Base-by-base conservation (phyloP, 2,888 invertebrate genomes). In the Petrolisthes manimaculis region DNA sequence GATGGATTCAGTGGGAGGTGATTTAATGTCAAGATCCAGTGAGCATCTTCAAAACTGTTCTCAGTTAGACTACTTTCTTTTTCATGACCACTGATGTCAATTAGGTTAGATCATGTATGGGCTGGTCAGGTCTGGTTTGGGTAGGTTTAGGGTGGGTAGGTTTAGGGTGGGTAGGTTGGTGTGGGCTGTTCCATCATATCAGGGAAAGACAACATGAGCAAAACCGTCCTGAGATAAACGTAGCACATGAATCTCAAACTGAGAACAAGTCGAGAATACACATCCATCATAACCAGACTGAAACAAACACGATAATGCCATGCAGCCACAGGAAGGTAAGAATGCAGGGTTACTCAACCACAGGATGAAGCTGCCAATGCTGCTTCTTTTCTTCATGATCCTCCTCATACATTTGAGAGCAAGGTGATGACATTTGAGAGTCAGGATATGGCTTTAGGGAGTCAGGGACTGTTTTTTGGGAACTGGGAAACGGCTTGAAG, bases 291-390 rank as follows among this genome's bases (percentile, higher is more conserved):
- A 37, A 37, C 9, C 12, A 61, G 9, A 61, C 9, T 18, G 18
- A 14, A 61, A 61, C 61, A 74, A 56, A 75, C 78, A 79, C 69
- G 51, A 85, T 75, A 85, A 79, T 69, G 75, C 56, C 77, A 55
- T 51, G 67, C 61, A n/a, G 71, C 79, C 79, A 67, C 14, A 71
- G 71, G 14, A 14, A 24, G 54, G 67, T 37, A 81, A 51, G 21
- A 14, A 54, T 51, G 67, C 18, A 67, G 54, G 75, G 79, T 69
- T 85, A 85, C 85, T 85, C 79, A 85, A 85, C 85, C 85, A 56
- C 51, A 37, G 81, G 81, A 37, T 4, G 24, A 81, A 9, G 67
- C 12, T 54, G 81, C 51, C 12, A 71, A 12, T 79, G 55, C 55
- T 79, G 79, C 37, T 9, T 21, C 53, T 55, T 9, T 54, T 79